A percentile compares a stretch with the other conserved stretches of the same genome.
These are phyloP conservation scores for Tragelaphus oryx DNA, from an alignment of 2,797 vertebrate species.

Conservation along the genomic window DNA sequence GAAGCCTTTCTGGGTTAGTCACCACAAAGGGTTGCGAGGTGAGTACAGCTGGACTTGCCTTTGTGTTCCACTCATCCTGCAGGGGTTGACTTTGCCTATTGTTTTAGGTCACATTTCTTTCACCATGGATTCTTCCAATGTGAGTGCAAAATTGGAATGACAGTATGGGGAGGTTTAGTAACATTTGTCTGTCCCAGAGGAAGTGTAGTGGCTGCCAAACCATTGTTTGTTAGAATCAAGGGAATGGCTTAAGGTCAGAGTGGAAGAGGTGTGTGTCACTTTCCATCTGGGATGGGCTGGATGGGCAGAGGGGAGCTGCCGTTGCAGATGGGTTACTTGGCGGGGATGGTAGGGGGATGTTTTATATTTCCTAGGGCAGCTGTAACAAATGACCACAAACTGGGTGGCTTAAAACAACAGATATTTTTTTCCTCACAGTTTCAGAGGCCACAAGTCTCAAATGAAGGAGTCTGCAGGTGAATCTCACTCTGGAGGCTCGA, in stretches of 20 bases:
- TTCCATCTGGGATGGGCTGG: slow-evolving; percentile 61
- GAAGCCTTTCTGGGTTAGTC: not conserved
- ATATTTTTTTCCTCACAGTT: not conserved
- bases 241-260: slow-evolving; percentile 71
- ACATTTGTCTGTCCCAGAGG: slow-evolving; percentile 79
- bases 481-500: not conserved
- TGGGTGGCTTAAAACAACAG: not conserved
- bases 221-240: slow-evolving; percentile 71
- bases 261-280: slow-evolving; percentile 51
- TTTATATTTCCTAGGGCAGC: not conserved
- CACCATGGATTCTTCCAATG: slow-evolving; percentile 52
- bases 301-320: not conserved
- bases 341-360: not conserved
- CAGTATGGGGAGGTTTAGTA: slow-evolving; percentile 54
- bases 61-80: not conserved
- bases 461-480: not conserved
- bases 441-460: not conserved
- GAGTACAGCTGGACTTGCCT: not conserved
- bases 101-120: slow-evolving; percentile 49
- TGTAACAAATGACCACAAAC: not conserved
- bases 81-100: not conserved
- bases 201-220: slow-evolving; percentile 74
- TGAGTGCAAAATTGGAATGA: slow-evolving; percentile 50
- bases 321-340: not conserved
- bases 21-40: accelerated